These are phyloP conservation scores for Melanerpes aurifrons DNA, from an alignment of 2,113 vertebrate species.

Conservation along the genomic window DNA sequence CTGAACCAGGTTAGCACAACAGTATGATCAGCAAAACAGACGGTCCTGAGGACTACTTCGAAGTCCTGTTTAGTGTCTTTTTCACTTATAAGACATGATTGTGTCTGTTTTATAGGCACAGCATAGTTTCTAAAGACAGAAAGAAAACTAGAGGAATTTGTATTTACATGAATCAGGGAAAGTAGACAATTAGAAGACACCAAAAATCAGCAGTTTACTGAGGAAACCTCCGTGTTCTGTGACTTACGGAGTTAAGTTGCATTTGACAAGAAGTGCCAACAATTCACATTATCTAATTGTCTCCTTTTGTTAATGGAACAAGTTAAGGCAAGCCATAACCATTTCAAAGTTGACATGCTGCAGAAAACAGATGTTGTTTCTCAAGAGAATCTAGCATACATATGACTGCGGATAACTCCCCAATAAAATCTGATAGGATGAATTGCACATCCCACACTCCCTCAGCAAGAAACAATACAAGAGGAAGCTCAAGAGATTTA, in stretches of 20 bases:
- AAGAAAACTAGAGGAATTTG: neutral
- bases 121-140: neutral
- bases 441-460: constrained; percentile 17
- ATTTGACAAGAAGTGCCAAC: neutral
- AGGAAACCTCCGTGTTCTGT: neutral
- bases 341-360: constrained; percentile 31
- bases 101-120: neutral
- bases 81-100: constrained; percentile 4
- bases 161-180: neutral
- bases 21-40: constrained; percentile 8
- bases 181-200: neutral
- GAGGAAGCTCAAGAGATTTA: constrained; percentile 47
- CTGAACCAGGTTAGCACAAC: neutral
- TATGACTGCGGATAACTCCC: neutral
- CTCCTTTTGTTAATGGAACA: constrained; percentile 28
- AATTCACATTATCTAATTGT: neutral
- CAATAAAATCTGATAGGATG: constrained; percentile 46
- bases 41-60: neutral
- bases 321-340: neutral
- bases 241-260: neutral
- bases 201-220: neutral
- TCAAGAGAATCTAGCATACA: constrained; percentile 7
- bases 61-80: constrained; percentile 5
- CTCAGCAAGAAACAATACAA: constrained; percentile 42
- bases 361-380: constrained; percentile 62